phyloP scores from a whole-genome alignment of 1,140 invertebrate genomes.

The Lordiphosa clarofinis region DNA sequence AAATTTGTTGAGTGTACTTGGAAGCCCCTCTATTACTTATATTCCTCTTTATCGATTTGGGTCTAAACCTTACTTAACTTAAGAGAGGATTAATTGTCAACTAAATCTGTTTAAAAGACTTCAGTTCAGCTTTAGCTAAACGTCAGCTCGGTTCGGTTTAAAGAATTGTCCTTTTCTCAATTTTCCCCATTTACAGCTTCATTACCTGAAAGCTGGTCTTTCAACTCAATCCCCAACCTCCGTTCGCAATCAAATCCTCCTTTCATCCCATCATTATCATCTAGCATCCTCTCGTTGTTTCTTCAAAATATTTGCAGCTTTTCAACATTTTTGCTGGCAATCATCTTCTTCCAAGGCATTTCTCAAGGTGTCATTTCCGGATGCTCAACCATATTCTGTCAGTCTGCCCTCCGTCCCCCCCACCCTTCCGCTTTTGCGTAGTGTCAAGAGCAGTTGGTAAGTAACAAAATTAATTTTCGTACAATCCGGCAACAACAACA shows the following conservation, averaged over 20 bases:
- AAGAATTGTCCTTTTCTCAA: too few relatives aligned
- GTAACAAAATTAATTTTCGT: slow-evolving; percentile 74
- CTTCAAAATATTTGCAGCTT: slow-evolving; percentile 29
- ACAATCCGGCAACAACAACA: slow-evolving; percentile 61
- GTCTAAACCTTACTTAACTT: too few relatives aligned
- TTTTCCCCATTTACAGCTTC: too few relatives aligned
- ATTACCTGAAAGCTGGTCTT: not conserved
- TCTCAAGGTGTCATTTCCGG: slow-evolving; percentile 61
- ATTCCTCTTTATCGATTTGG: too few relatives aligned
- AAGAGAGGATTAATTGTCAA: too few relatives aligned
- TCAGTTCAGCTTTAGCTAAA: too few relatives aligned
- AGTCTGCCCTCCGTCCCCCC: not conserved
- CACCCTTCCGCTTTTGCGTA: not conserved
- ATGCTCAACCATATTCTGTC: slow-evolving; percentile 23
- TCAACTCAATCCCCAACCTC: slow-evolving; percentile 10
- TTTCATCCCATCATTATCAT: slow-evolving; percentile 40
- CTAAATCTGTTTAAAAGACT: too few relatives aligned
- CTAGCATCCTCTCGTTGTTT: slow-evolving; percentile 5
- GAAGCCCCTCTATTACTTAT: too few relatives aligned
- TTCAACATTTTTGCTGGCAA: slow-evolving; percentile 26
- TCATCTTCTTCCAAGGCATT: slow-evolving; percentile 44
- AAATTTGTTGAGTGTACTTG: too few relatives aligned
- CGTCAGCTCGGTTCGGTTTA: too few relatives aligned
- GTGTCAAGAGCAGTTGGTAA: slow-evolving; percentile 60
- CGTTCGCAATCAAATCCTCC: slow-evolving; percentile 15